Percentiles rank a stretch among this genome's conserved stretches.
Conservation (phyloP, 2,113 vertebrate species). For the Ardeotis arabs region DNA sequence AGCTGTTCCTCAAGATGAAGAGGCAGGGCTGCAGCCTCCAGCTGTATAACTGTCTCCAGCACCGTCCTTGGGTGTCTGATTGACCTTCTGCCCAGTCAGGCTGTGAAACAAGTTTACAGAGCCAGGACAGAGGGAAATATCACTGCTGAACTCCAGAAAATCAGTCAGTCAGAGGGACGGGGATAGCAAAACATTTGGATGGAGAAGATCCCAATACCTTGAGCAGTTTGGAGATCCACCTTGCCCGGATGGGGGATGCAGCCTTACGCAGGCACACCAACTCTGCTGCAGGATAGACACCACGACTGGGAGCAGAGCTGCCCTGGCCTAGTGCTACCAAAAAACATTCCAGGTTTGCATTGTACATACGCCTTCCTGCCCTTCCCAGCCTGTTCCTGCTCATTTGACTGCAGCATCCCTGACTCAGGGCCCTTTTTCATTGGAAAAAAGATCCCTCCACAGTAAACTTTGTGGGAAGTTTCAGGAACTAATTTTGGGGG, state of each 20-base stretch:
- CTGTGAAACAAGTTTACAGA: not conserved
- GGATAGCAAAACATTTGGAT: not conserved
- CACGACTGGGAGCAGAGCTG: not conserved
- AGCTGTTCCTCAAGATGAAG: not conserved
- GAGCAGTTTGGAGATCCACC: not conserved
- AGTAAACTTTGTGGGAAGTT: conserved; percentile 13
- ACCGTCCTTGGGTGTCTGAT: not conserved
- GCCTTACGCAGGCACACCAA: not conserved
- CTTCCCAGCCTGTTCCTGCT: not conserved
- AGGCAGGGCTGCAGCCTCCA: rapidly evolving
- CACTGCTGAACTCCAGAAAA: not conserved
- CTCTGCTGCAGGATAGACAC: not conserved
- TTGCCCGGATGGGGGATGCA: not conserved
- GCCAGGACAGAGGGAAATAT: not conserved
- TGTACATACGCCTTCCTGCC: not conserved
- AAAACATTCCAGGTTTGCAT: not conserved
- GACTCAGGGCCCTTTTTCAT: not conserved
- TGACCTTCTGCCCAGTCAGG: not conserved
- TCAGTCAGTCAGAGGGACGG: not conserved
- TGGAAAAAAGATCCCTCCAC: not conserved
- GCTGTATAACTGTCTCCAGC: rapidly evolving
- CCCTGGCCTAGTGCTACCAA: rapidly evolving
- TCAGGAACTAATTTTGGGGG: conserved; percentile 5
- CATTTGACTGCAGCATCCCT: rapidly evolving
- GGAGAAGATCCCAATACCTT: not conserved